Conservation (phyloP, 2,113 vertebrate genomes). For the Nycticebus coucang region DNA sequence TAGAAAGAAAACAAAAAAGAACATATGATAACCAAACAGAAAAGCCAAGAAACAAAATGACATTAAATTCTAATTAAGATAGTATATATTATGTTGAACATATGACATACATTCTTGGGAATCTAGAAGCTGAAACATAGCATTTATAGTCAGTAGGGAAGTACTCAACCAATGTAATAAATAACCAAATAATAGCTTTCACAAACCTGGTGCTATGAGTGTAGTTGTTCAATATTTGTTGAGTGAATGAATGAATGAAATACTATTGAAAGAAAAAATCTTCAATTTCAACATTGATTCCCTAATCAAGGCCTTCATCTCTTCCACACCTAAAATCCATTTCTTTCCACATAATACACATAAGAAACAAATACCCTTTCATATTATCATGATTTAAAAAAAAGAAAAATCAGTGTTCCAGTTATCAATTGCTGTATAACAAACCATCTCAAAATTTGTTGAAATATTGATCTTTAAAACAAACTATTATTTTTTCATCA, state of each 20-base stretch:
- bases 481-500: constrained; percentile 18
- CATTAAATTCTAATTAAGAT: background rate
- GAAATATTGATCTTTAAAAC: constrained; percentile 34
- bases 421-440: background rate
- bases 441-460: background rate
- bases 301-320: constrained; percentile 28
- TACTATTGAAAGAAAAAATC: background rate
- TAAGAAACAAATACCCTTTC: background rate
- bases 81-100: background rate
- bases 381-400: constrained; percentile 20
- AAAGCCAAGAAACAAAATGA: background rate
- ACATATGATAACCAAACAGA: constrained; percentile 14
- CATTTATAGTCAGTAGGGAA: background rate
- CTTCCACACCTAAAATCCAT: background rate
- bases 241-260: background rate
- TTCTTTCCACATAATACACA: background rate
- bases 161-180: background rate
- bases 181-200: constrained; percentile 13
- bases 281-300: constrained; percentile 14
- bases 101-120: background rate
- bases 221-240: background rate
- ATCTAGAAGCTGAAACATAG: background rate
- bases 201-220: background rate
- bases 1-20: constrained; percentile 23
- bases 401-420: constrained; percentile 18